Base-by-base conservation (phyloP, 2,113 vertebrate species). In the Rhabdornis inornatus region DNA sequence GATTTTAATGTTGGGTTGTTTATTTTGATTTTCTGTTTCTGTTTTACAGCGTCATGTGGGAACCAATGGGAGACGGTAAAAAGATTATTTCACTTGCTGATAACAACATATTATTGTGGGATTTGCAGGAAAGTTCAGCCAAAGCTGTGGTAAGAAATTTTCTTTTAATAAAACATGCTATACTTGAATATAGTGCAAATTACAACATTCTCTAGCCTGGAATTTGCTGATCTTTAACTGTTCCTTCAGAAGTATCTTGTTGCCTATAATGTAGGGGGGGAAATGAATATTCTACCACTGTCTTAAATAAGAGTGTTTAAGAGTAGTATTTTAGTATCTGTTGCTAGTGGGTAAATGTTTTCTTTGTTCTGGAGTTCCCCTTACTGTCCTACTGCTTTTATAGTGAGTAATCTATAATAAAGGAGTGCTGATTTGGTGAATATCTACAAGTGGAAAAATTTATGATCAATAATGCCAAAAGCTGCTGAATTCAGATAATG, bases 61-160 rank as follows among this genome's bases (percentile, higher is more conserved):
- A 99, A 91, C 99, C 99, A 12, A 98, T 99, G 98, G 99, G 99
- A 64, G 99, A 99, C 0, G 99, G 99, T 68, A 99, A 98, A 97
- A 99, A 98, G 56, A 89, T 99, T 90, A 98, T 99, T 97, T 99
- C 99, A 3, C 94, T 99, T 98, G 99, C 99, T 27, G 99, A 99
- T 98, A 99, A 98, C 95, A 98, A 99, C 53, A 94, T 99, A 60
- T 96, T 99, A 94, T 97, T 99, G 81, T 99, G 99, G 99, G 99
- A 99, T 98, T 98, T 99, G 94, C 98, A 99, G 96, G 98, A 99
- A 92, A 99, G 99, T 97, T 99, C 98, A 87, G 97, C 97, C 94
- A 98, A 98, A 96, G 99, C 99, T 74, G 97, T 95, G 98, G 99
- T 99, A 97, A 99, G 98, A 92, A n/a, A 8, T 64, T 56, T 71